These are phyloP conservation scores for Urocynchramus pylzowi DNA, from an alignment of 2,113 vertebrate species.

Conservation along the genomic window DNA sequence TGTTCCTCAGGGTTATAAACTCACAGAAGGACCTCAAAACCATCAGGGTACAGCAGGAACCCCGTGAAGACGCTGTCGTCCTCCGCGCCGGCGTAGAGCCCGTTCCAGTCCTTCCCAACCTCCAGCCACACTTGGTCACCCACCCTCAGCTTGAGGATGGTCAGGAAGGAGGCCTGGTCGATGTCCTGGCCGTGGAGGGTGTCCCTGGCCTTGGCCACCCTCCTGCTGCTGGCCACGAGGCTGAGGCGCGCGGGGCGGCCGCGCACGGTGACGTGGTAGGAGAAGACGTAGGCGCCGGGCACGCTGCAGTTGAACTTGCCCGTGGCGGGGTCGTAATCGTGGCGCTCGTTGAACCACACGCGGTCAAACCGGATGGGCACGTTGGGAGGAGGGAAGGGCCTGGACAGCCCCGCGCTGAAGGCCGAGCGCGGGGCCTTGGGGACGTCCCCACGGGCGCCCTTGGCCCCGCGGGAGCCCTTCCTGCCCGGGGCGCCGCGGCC, in stretches of 20 bases:
- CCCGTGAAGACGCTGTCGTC: conserved; percentile 94
- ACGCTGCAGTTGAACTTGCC: conserved; percentile 89
- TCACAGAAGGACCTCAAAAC: conserved; percentile 30
- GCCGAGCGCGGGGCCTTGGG: conserved; percentile 72
- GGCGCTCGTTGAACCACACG: conserved; percentile 86
- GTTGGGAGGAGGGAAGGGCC: conserved; percentile 88
- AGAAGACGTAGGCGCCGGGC: conserved; percentile 88
- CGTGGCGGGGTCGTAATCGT: conserved; percentile 79
- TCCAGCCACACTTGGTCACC: conserved; percentile 96
- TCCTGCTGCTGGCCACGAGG: conserved; percentile 83
- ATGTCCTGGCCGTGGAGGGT: conserved; percentile 91
- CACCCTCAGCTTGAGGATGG: conserved; percentile 78
- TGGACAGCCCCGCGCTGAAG: conserved; percentile 90
- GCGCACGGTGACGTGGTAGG: conserved; percentile 91
- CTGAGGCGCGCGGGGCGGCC: conserved; percentile 85
- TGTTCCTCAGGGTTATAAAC: accelerated
- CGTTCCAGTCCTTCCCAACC: conserved; percentile 91
- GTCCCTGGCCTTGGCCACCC: conserved; percentile 84
- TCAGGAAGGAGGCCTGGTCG: conserved; percentile 89
- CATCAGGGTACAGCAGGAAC: conserved; percentile 88
- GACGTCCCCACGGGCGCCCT: conserved; percentile 79
- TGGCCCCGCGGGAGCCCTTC: conserved; percentile 85
- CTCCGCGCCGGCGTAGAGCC: conserved; percentile 86
- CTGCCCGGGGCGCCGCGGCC: conserved; percentile 82
- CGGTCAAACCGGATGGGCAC: conserved; percentile 89